Base-by-base conservation (phyloP, 2,113 vertebrate species). In the Chlorodrepanis virens region DNA sequence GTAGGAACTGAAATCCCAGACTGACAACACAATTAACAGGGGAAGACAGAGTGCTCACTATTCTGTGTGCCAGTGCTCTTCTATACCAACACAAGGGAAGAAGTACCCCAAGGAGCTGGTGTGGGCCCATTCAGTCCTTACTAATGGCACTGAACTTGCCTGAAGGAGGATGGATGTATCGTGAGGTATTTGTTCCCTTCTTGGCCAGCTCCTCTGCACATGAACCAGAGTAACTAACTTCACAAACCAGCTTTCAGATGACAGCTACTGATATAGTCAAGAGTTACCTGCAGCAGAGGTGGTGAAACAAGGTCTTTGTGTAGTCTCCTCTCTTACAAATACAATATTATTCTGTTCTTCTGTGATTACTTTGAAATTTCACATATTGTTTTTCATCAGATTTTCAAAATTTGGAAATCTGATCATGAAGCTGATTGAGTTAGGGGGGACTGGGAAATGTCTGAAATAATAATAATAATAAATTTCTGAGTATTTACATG, bases 91-190 rank as follows among this genome's bases (percentile, higher is more conserved):
- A 47, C 45, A 85, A 60, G 14, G 17, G 24, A n/a, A 42, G 14
- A 81, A 23, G 28, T 40, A 18, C 35, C 78, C 56, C 40, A 52
- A 60, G 21, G 33, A 76, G 54, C 24, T 63, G 56, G 3, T 0
- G 3, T 52, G 53, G 57, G n/a, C 35, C 56, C 35, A 22, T 33
- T 71, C 52, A 39, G 33, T 88, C 47, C 49, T 76, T 56, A 37
- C 15, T 12, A 40, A 50, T 5, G 8, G n/a, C 37, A 23, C 29
- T 60, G 37, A 91, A 52, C 28, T 49, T 37, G 25, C 25, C 44
- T 9, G 3, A 63, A 65, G 40, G n/a, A 84, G 18, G 27, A 24
- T 0, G 1, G 5, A 25, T 49, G 37, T 22, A 40, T 20, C 0
- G 0, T 12, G 17, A 61, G 5, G 56, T n/a, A 31, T 28, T 44